Base-by-base conservation (phyloP, 2,113 vertebrate species). In the Pseudorectes ferrugineus region DNA sequence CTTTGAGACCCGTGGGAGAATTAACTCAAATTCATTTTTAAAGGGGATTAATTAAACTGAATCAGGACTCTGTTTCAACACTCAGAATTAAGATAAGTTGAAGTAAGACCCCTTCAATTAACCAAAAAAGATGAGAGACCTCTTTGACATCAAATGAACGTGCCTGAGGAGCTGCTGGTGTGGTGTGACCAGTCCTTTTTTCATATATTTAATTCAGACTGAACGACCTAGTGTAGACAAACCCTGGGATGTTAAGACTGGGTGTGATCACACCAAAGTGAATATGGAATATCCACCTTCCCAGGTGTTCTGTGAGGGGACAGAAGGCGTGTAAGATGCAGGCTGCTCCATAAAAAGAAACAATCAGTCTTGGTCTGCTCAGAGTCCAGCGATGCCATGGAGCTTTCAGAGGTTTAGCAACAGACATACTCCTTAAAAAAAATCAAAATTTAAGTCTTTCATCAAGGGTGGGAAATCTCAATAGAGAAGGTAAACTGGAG, bases 31-130 rank as follows among this genome's bases (percentile, higher is more conserved):
- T 80, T 83, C 79, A 66, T 38, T 95, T 88, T 95, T 84, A 92
- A 90, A 80, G 42, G 52, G 38, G 88, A 93, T 93, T 95, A 94
- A 97, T 92, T 92, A 92, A 92, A 66, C 85, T 92, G 82, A 85
- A 63, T 58, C 63, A 86, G 36, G 72, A 83, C 75, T 65, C 42
- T 84, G 57, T 92, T 94, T 86, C 67, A 73, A 68, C 26, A 90
- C 29, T 73, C 35, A 62, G 75, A 92, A 92, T 94, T 88, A 83
- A 83, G 82, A 79, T 38, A 52, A 88, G 36, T 80, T 86, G 51
- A 91, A 92, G 88, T 62, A 77, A 90, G 81, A 75, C 70, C 61
- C 57, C n/a, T 89, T 92, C 65, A 85, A 94, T 95, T 93, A 91
- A 59, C 45, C 68, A 77, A 79, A 91, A 61, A 42, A 74, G 46